Base-by-base conservation (phyloP, 2,888 invertebrate species). In the Yponomeuta evonymella region DNA sequence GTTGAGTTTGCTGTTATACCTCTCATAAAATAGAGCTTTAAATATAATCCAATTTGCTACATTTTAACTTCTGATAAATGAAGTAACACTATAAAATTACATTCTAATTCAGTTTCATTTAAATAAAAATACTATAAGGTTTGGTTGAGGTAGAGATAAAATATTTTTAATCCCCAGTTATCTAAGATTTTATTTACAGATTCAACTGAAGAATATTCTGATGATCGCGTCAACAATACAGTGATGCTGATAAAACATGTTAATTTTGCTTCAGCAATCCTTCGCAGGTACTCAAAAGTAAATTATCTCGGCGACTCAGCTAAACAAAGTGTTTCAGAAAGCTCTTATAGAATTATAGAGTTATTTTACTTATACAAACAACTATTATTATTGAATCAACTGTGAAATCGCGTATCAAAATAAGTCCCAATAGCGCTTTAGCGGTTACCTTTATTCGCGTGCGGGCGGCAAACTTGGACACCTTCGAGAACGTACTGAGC, bases 401-500 rank as follows among this genome's bases (percentile, higher is more conserved):
- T 43, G 8, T 43, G 1, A 43, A 43, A 43, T 43, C 43, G 8
- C 43, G 43, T 43, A 8, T 43, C 43, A 8, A 8, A 43, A 8
- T 43, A 43, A 8, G 8, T 43, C 43, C 43, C 43, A 43, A 43
- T 43, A 51, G 51, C 10, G 10, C 51, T 2, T 9, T 9, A 58
- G 3, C 2, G 51, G 36, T 67, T 86, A 94, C 94, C 94, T 97
- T 97, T 83, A 96, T 94, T 79, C 96, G 94, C 71, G 97, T 97
- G 79, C 96, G 94, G 73, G 96, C 95, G 65, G 97, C 97, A 86
- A 97, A 95, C 93, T 97, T 97, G 83, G 97, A 96, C 75, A 98
- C 98, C 93, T 97, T 98, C 78, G 97, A 96, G 76, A 98, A 93
- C 72, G 97, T 97, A 80, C 97, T 97, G 81, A 96, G 94, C 79